These are phyloP conservation scores for Oxyruncus cristatus DNA, from an alignment of 2,113 vertebrate species.

Conservation along the genomic window DNA sequence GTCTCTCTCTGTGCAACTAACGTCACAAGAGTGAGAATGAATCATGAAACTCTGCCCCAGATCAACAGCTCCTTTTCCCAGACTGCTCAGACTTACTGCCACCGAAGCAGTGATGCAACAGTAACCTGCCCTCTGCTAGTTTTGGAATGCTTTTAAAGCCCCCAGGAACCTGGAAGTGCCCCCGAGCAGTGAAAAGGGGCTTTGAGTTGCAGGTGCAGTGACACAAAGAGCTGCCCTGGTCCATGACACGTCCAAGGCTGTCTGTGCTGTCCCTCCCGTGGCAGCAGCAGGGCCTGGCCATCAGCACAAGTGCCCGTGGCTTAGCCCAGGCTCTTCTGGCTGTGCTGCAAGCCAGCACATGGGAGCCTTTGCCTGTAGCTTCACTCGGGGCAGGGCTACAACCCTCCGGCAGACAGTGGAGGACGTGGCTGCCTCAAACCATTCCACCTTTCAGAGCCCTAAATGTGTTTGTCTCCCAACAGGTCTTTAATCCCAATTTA, in stretches of 20 bases:
- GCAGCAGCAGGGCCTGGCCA: background rate
- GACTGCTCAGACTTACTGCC: background rate
- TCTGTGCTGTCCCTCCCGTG: background rate
- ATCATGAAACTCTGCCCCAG: background rate
- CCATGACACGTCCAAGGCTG: background rate
- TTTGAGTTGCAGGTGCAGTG: background rate
- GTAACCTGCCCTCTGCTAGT: background rate
- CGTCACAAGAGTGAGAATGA: background rate
- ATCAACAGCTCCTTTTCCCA: background rate
- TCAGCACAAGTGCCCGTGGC: background rate
- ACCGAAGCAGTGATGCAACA: background rate
- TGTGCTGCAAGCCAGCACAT: background rate
- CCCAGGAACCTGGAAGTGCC: background rate
- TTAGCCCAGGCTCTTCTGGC: background rate
- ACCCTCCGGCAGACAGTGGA: background rate
- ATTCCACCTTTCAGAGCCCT: background rate
- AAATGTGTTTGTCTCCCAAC: background rate
- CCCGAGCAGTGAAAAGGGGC: background rate
- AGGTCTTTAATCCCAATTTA: conserved; percentile 85
- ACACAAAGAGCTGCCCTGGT: background rate
- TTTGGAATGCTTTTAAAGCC: background rate
- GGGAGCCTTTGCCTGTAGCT: background rate
- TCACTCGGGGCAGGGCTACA: background rate
- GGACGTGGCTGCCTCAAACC: background rate
- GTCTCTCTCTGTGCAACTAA: background rate